Evolutionary conservation across 2,797 vertebrate species (phyloP), one percentile per base, ranked within the genome.

Genomic region (Distichodus sexfasciatus): DNA sequence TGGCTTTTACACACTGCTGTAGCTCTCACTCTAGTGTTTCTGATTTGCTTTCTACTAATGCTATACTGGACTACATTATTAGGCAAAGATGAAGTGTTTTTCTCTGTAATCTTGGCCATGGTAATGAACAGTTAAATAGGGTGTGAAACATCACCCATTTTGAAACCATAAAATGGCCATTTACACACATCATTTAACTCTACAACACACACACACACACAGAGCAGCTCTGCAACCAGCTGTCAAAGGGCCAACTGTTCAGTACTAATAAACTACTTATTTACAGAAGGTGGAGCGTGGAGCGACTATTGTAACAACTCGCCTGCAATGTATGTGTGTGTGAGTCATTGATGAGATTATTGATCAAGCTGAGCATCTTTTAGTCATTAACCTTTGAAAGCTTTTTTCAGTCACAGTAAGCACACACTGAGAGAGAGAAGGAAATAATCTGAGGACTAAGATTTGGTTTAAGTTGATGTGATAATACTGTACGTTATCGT

Each of bases 151-250:
- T 83, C 73, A 69, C 72, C 67, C 79, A 78, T 81, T 47, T 33
- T 40, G 72, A 80, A 70, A 81, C 60, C 74, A 87, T 87, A 87
- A 87, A 88, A 81, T 72, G 26, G 74, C 76, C 81, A 72, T 87
- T 86, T 87, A 80, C 78, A 86, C 83, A 83, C 78, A 87, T 84
- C 81, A 89, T 89, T 89, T 85, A 85, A 76, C 65, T 2, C 36
- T 11, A 36, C 73, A 67, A 79, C 70, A 71, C 75, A 68, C 1
- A 1, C 41, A 79, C 78, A 73, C 44, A 60, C 23, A 61, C 28
- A 55, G 40, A 40, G 6, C 23, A 35, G 47, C 35, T 31, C 17
- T n/a, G 40, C 28, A 68, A 71, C 63, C 71, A 75, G 74, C 68
- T 65, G 67, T 68, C 47, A 65, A 74, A 71, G 14, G 53, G 21